A percentile compares a stretch with the other conserved stretches of the same genome.
Evolutionary conservation across 1,140 invertebrate species (phyloP).

Genomic region (Platorchestia sp.): DNA sequence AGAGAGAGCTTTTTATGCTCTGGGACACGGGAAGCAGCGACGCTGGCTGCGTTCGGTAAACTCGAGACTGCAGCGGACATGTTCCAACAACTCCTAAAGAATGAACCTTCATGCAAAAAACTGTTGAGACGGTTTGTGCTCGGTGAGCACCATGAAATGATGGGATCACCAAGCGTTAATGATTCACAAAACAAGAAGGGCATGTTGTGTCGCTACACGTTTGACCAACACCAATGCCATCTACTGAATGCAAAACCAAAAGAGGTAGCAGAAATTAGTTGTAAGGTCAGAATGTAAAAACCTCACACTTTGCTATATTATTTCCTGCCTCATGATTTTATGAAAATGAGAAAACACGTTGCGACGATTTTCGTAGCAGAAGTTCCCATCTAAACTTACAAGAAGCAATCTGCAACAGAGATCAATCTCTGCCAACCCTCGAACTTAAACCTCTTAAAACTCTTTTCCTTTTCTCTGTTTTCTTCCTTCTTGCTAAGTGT

Average conservation of each 20-base stretch:
- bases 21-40: not conserved
- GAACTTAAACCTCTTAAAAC: not conserved
- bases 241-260: not conserved
- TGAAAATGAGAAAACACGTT: not conserved
- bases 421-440: not conserved
- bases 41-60: not conserved
- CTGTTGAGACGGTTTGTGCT: no score
- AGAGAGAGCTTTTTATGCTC: not conserved
- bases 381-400: not conserved
- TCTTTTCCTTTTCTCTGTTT: not conserved
- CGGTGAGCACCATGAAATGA: no score
- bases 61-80: not conserved
- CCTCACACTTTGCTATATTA: not conserved
- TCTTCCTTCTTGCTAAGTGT: not conserved
- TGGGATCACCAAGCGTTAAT: not conserved
- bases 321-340: not conserved
- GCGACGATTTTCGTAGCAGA: not conserved
- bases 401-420: not conserved
- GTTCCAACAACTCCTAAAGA: not conserved
- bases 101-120: not conserved
- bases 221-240: not conserved
- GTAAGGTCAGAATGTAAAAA: not conserved
- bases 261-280: not conserved
- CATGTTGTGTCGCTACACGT: not conserved
- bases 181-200: not conserved